A percentile compares a stretch with the other conserved stretches of the same genome.
Evolutionary conservation across 2,797 vertebrate genomes (phyloP).

Genomic region (Galago senegalensis): DNA sequence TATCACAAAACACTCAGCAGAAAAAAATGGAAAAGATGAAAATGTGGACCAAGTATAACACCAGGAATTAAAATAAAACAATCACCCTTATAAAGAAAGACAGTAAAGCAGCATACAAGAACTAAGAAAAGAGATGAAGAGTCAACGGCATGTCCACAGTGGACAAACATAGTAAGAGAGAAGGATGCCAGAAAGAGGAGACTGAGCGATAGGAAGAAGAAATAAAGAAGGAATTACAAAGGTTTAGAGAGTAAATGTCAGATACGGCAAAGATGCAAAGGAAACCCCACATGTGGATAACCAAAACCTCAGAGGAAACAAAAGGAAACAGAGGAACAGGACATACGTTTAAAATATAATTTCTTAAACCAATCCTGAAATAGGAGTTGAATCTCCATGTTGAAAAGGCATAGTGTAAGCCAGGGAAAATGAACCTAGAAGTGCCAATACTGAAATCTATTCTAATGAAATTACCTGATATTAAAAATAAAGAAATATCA

Average conservation of each 20-base stretch:
- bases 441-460: neutral
- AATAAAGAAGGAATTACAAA: neutral
- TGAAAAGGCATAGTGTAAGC: neutral
- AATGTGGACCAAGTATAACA: neutral
- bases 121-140: neutral
- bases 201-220: neutral
- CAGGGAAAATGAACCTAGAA: neutral
- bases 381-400: neutral
- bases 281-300: neutral
- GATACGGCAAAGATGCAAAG: neutral
- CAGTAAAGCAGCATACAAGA: neutral
- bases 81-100: slow-evolving; percentile 7
- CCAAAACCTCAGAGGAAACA: neutral
- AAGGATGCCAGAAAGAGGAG: neutral
- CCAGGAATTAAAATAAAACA: neutral
- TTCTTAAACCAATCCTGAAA: neutral
- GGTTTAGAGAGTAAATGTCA: neutral
- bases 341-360: neutral
- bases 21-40: neutral
- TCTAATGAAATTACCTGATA: slow-evolving; percentile 36
- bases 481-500: slow-evolving; percentile 18
- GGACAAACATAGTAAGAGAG: neutral
- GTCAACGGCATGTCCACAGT: neutral
- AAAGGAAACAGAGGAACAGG: neutral
- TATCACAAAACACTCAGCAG: neutral